phyloP scores from a whole-genome alignment of 2,113 vertebrate species.

The Tachycineta bicolor region DNA sequence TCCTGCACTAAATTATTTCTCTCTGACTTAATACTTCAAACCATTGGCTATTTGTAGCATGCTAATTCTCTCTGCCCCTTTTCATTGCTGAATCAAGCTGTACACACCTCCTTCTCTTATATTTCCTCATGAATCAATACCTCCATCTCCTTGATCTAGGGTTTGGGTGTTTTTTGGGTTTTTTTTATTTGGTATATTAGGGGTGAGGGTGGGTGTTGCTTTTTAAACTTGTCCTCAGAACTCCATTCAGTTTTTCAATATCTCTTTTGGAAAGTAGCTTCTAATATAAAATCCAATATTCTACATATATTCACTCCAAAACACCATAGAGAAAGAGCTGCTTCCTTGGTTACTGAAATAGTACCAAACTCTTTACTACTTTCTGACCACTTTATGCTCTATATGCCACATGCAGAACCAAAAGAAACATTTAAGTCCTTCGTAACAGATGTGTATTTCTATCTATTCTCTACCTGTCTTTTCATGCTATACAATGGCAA shows the following conservation, averaged over 20 bases:
- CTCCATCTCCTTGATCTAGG: not conserved
- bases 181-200: not conserved
- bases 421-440: not conserved
- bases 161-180: not conserved
- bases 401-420: not conserved
- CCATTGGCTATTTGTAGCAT: not conserved
- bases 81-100: not conserved
- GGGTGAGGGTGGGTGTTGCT: rapidly evolving
- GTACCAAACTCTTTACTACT: not conserved
- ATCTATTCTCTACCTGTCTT: not conserved
- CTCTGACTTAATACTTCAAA: not conserved
- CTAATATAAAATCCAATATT: not conserved
- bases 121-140: conserved; percentile 13
- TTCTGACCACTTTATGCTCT: not conserved
- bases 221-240: not conserved
- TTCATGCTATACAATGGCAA: not conserved
- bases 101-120: not conserved
- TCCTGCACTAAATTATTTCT: not conserved
- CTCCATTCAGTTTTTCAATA: not conserved
- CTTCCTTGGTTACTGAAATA: not conserved
- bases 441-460: not conserved
- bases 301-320: not conserved
- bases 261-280: not conserved
- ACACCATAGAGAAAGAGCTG: not conserved
- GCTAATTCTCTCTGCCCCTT: not conserved